Evolutionary conservation across 2,888 invertebrate genomes (phyloP).

Genomic region (Acrobasis consociella): DNA sequence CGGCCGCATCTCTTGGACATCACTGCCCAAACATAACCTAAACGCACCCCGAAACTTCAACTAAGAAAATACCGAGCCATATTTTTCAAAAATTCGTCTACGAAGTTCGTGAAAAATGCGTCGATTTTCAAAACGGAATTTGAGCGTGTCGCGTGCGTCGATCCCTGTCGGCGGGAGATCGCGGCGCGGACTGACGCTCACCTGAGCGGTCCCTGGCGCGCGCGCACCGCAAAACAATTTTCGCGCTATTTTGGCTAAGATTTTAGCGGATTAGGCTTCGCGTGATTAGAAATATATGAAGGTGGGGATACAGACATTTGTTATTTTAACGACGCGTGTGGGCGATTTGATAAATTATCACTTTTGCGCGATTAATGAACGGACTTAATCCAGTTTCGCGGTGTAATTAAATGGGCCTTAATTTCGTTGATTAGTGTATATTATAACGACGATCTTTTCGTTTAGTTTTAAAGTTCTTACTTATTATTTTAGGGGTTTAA

Average conservation of each 20-base stretch:
- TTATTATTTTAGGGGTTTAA: no score
- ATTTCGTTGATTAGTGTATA: conserved; percentile 37
- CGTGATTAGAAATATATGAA: conserved; percentile 69
- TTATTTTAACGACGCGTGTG: conserved; percentile 59
- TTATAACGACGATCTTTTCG: not conserved
- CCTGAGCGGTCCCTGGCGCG: conserved; percentile 68
- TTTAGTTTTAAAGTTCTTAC: no score
- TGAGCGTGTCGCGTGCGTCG: conserved; percentile 68
- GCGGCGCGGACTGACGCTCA: conserved; percentile 76
- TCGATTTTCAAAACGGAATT: conserved; percentile 57
- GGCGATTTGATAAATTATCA: conserved; percentile 65
- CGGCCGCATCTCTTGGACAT: conserved; percentile 85
- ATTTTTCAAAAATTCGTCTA: conserved; percentile 37
- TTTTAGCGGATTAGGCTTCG: conserved; percentile 78
- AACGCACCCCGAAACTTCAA: conserved; percentile 42
- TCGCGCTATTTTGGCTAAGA: conserved; percentile 82
- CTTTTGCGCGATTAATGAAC: conserved; percentile 60
- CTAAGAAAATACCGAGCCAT: conserved; percentile 35
- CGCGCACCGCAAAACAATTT: conserved; percentile 76
- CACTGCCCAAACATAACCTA: conserved; percentile 65
- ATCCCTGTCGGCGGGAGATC: conserved; percentile 78
- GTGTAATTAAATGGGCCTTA: conserved; percentile 33
- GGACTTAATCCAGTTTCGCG: conserved; percentile 58
- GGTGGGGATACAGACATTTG: conserved; percentile 58
- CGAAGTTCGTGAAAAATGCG: conserved; percentile 41